Evolutionary conservation across 2,113 vertebrate species (phyloP).

Genomic region (Penelope pileata): DNA sequence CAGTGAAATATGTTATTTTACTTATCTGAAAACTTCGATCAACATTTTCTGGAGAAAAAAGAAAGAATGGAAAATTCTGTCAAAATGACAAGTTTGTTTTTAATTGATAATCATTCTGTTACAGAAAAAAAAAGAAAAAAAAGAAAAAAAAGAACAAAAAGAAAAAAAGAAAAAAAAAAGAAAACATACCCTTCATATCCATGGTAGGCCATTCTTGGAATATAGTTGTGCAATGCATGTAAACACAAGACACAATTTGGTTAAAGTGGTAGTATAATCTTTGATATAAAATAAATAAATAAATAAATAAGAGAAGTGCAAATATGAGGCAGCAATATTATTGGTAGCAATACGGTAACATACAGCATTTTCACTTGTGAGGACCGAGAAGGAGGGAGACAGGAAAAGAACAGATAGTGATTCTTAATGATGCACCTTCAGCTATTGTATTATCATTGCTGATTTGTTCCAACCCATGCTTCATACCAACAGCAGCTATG

Average conservation of each 20-base stretch:
- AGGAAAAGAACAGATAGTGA: neutral
- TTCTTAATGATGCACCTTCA: neutral
- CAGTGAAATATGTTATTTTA: fast-evolving
- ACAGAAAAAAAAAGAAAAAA: no score
- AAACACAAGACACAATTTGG: neutral
- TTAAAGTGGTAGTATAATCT: neutral
- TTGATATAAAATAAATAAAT: neutral
- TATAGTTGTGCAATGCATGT: neutral
- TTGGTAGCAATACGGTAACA: neutral
- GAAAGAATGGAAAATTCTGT: neutral
- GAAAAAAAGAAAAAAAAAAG: neutral
- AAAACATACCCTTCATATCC: neutral
- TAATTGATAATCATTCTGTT: neutral
- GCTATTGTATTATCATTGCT: neutral
- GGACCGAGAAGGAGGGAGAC: neutral
- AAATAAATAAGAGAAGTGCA: no score
- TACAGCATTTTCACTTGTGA: neutral
- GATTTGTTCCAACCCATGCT: neutral
- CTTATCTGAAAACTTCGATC: neutral
- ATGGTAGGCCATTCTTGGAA: neutral
- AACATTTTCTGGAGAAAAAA: neutral
- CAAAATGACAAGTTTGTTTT: neutral
- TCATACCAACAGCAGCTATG: neutral
- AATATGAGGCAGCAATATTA: neutral
- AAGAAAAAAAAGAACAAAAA: no score